A percentile compares a stretch with the other conserved stretches of the same genome.
Evolutionary conservation across 2,113 vertebrate genomes (phyloP).

Genomic region (Mungos mungo): DNA sequence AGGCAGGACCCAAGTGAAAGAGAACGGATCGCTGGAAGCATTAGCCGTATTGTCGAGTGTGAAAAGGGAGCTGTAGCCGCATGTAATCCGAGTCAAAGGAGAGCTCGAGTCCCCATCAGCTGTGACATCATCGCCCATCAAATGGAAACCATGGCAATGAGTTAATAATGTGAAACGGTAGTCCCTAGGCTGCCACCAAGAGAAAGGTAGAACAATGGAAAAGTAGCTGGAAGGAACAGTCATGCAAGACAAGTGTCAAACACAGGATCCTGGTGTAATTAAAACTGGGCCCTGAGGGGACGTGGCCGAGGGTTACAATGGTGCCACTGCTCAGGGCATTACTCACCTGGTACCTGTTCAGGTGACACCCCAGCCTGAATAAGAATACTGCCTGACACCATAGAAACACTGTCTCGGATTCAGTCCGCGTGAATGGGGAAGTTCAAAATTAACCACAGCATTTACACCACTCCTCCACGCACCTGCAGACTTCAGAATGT

Average conservation of each 20-base stretch:
- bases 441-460: not conserved
- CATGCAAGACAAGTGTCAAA: not conserved
- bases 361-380: conserved; percentile 36
- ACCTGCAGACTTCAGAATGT: not conserved
- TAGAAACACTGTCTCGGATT: not conserved
- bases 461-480: accelerated
- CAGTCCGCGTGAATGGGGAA: not conserved
- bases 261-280: not conserved
- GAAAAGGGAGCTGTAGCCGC: not conserved
- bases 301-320: not conserved
- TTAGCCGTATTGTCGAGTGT: not conserved
- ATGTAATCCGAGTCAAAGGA: not conserved
- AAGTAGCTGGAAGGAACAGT: not conserved
- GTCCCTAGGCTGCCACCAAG: not conserved
- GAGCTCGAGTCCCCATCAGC: not conserved
- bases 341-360: not conserved
- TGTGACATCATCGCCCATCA: not conserved
- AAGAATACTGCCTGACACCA: not conserved
- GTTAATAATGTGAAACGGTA: not conserved
- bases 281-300: not conserved
- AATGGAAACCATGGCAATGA: conserved; percentile 55
- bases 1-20: not conserved
- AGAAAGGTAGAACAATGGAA: not conserved
- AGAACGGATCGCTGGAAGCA: not conserved
- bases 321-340: not conserved